These are phyloP conservation scores for Axinella damicornis DNA, from an alignment of 37 sponge, comb jelly and placozoan genomes.

Conservation along the genomic window DNA sequence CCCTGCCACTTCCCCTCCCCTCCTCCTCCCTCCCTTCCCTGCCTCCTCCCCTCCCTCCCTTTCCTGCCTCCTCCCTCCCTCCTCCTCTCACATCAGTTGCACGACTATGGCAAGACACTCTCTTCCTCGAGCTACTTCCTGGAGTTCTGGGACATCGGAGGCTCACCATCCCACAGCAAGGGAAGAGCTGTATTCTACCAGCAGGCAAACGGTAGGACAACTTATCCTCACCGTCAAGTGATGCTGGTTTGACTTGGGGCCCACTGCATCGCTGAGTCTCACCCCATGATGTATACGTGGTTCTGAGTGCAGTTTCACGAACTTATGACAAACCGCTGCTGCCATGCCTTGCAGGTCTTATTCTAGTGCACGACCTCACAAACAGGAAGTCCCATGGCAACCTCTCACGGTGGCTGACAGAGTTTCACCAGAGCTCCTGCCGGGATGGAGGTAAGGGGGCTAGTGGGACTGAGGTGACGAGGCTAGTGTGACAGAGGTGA, in stretches of 20 bases:
- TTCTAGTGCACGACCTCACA: slow-evolving; percentile 95
- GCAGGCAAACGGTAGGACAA: slow-evolving; percentile 68
- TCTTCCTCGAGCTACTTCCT: slow-evolving; percentile 75
- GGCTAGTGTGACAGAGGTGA: too few species aligned
- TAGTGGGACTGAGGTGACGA: too few species aligned
- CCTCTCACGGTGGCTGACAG: slow-evolving; percentile 87
- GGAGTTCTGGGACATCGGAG: slow-evolving; percentile 98
- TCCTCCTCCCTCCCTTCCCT: too few species aligned
- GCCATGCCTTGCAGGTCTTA: slow-evolving; percentile 77
- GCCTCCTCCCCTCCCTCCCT: too few species aligned
- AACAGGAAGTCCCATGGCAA: slow-evolving; percentile 94
- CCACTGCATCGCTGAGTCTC: too few species aligned
- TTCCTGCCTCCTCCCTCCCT: too few species aligned
- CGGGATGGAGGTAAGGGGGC: not conserved
- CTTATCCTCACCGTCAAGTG: too few species aligned
- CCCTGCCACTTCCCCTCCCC: too few species aligned
- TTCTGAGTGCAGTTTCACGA: too few species aligned
- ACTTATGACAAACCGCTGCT: not conserved
- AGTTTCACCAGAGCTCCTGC: slow-evolving; percentile 49
- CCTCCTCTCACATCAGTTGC: slow-evolving; percentile 44
- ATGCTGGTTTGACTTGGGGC: too few species aligned
- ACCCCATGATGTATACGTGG: too few species aligned
- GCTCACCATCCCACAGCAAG: slow-evolving; percentile 77
- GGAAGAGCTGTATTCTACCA: slow-evolving; percentile 88
- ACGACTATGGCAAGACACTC: slow-evolving; percentile 51